Evolutionary conservation across 1,140 invertebrate genomes (phyloP).

Genomic region (Papilio machaon): DNA sequence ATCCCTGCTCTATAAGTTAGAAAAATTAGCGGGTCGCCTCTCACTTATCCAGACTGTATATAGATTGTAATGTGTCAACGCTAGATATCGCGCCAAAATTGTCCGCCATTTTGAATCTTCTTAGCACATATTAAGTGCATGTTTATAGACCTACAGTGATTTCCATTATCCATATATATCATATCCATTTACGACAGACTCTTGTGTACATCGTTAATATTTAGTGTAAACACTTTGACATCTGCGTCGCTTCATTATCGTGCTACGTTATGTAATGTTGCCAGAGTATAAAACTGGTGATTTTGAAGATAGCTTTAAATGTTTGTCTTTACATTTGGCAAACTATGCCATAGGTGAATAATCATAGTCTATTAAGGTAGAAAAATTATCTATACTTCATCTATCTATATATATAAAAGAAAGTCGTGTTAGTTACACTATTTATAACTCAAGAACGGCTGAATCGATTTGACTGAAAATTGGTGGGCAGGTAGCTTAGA

Average conservation of each 20-base stretch:
- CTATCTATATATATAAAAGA: too few relatives aligned
- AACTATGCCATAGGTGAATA: neutral
- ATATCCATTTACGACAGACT: neutral
- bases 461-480: too few relatives aligned
- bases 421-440: too few relatives aligned
- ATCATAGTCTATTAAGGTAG: too few relatives aligned
- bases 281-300: neutral
- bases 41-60: too few relatives aligned
- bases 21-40: too few relatives aligned
- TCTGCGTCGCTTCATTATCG: neutral
- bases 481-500: too few relatives aligned
- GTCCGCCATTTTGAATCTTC: neutral
- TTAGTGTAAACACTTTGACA: constrained; percentile 20
- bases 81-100: neutral
- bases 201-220: constrained; percentile 16
- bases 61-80: too few relatives aligned
- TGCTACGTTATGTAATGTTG: neutral
- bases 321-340: neutral
- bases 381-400: too few relatives aligned
- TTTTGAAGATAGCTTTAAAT: neutral
- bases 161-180: too few relatives aligned
- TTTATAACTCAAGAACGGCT: too few relatives aligned
- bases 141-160: neutral
- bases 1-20: too few relatives aligned
- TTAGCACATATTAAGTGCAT: neutral